A percentile compares a stretch with the other conserved stretches of the same genome.
These are phyloP conservation scores for Melozone crissalis DNA, from an alignment of 2,113 vertebrate genomes.

Conservation along the genomic window DNA sequence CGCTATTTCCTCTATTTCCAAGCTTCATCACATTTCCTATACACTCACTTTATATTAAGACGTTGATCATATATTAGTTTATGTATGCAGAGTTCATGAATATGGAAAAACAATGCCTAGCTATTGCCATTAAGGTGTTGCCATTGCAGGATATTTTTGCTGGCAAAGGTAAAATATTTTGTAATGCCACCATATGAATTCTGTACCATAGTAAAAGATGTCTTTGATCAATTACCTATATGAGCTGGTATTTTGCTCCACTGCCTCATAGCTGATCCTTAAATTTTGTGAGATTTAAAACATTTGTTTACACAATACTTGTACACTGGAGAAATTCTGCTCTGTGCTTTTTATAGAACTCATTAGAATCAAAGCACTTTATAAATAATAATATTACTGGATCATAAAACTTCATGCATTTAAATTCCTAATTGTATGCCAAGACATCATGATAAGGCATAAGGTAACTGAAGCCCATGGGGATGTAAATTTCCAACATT, in stretches of 20 bases:
- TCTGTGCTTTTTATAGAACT: neutral
- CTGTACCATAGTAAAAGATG: neutral
- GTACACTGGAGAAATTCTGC: neutral
- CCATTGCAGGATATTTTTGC: neutral
- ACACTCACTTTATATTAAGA: neutral
- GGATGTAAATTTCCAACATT: neutral
- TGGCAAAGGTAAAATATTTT: neutral
- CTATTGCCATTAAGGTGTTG: neutral
- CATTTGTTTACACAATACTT: neutral
- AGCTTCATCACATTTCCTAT: neutral
- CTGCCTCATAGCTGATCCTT: neutral
- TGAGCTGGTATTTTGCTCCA: neutral
- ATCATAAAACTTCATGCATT: neutral
- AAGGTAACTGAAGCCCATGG: neutral
- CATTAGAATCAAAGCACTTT: neutral
- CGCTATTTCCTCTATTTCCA: neutral
- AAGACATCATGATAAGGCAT: neutral
- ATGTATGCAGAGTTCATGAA: neutral
- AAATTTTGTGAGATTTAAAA: neutral
- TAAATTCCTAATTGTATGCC: neutral
- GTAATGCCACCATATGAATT: neutral
- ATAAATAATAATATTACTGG: neutral
- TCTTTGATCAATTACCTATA: neutral
- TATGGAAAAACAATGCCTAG: neutral
- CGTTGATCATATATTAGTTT: neutral